Evolutionary conservation across 1,140 invertebrate species (phyloP).

Genomic region (Temnothorax nylanderi): DNA sequence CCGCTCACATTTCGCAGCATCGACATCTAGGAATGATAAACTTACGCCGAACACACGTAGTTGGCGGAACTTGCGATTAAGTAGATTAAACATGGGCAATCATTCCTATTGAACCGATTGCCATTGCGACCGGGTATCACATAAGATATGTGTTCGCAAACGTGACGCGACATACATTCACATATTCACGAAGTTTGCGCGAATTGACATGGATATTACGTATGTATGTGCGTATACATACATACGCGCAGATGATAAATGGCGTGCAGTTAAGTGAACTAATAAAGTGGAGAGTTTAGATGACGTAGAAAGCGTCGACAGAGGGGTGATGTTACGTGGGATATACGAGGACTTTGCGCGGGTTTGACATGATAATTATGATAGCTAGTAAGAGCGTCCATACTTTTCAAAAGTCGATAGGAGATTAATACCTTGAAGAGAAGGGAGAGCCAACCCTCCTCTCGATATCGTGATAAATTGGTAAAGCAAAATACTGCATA

Average conservation of each 20-base stretch:
- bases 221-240: not conserved
- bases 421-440: conserved; percentile 25
- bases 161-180: conserved; percentile 12
- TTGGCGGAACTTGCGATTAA: not conserved
- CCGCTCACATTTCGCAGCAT: not conserved
- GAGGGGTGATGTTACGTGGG: not conserved
- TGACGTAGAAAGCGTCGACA: conserved; percentile 10
- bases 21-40: conserved; percentile 8
- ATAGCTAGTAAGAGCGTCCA: conserved; percentile 1
- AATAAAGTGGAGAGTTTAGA: conserved; percentile 37
- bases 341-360: not conserved
- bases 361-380: conserved; percentile 2
- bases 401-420: conserved; percentile 16
- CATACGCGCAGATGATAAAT: not conserved
- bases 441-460: conserved; percentile 4
- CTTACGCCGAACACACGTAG: not conserved
- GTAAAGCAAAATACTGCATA: not conserved
- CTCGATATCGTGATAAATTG: conserved; percentile 32
- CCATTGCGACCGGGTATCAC: conserved; percentile 4
- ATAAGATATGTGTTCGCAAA: conserved; percentile 8
- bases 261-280: conserved; percentile 11
- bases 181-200: conserved; percentile 21
- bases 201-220: conserved; percentile 7
- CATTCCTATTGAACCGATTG: conserved; percentile 16
- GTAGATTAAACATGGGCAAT: conserved; percentile 26